Conservation (phyloP, 2,888 invertebrate species). For the Leptodirus hochenwartii region DNA sequence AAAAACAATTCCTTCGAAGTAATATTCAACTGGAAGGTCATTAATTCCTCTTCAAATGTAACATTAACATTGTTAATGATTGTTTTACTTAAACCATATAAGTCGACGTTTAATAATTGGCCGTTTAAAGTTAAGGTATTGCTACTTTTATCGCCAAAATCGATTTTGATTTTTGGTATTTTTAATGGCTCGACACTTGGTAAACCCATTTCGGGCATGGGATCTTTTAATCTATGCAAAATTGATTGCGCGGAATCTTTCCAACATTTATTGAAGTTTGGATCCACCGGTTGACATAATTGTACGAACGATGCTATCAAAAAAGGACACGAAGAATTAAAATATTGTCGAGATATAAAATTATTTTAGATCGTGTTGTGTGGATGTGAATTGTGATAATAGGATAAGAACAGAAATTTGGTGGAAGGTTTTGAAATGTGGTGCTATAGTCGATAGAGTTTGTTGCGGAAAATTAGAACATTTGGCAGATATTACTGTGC, state of each 20-base stretch:
- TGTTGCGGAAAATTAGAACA: no score
- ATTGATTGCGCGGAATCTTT: background rate
- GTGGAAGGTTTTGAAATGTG: no score
- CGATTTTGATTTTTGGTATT: background rate
- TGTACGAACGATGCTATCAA: constrained; percentile 1
- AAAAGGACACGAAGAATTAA: background rate
- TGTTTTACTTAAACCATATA: background rate
- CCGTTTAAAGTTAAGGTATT: background rate
- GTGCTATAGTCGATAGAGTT: no score
- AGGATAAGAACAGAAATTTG: no score
- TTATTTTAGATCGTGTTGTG: no score
- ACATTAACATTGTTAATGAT: background rate
- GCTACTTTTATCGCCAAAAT: background rate
- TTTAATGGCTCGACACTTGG: background rate
- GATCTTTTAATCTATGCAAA: background rate
- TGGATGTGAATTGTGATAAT: no score
- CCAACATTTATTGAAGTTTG: constrained; percentile 4
- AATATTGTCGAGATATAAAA: no score
- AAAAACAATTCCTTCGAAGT: background rate
- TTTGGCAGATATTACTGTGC: no score
- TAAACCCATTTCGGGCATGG: background rate
- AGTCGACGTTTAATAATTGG: background rate
- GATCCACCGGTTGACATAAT: background rate
- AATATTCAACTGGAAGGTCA: background rate
- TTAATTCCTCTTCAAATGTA: background rate